These are phyloP conservation scores for Protosalanx chinensis DNA, from an alignment of 2,797 vertebrate genomes.

Conservation along the genomic window DNA sequence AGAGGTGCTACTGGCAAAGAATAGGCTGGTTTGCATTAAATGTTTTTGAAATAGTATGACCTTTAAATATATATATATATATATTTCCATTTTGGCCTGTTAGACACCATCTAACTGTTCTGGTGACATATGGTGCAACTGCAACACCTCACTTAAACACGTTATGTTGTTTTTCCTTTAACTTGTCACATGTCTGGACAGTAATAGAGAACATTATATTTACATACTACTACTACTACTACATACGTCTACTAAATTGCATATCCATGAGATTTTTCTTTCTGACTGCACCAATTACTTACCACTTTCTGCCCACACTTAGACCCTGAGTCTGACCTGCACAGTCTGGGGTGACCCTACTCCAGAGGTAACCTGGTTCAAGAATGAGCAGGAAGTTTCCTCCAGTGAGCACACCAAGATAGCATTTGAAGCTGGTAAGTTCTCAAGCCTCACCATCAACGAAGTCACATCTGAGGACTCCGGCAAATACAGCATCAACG, in stretches of 20 bases:
- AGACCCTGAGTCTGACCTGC: conserved; percentile 95
- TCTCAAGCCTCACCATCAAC: conserved; percentile 86
- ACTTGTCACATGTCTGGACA: too few relatives aligned
- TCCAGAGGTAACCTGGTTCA: conserved; percentile 93
- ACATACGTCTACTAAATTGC: background rate
- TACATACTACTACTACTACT: too few relatives aligned
- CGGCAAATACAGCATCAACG: conserved; percentile 94
- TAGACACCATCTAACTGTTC: too few relatives aligned
- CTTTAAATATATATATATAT: too few relatives aligned
- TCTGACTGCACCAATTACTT: background rate
- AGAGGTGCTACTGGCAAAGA: too few relatives aligned
- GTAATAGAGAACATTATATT: background rate
- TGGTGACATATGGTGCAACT: too few relatives aligned
- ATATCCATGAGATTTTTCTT: background rate
- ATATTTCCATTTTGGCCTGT: too few relatives aligned
- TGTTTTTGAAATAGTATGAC: too few relatives aligned
- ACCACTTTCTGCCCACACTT: background rate
- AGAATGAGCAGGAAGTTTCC: conserved; percentile 88
- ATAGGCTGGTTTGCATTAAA: too few relatives aligned
- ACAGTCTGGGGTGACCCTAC: conserved; percentile 94
- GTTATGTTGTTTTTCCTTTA: too few relatives aligned
- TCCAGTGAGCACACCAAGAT: conserved; percentile 78
- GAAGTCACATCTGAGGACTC: conserved; percentile 89
- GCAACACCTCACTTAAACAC: too few relatives aligned
- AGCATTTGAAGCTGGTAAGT: conserved; percentile 85